Evolutionary conservation across 2,113 vertebrate genomes (phyloP).

Genomic region (Malurus melanocephalus): DNA sequence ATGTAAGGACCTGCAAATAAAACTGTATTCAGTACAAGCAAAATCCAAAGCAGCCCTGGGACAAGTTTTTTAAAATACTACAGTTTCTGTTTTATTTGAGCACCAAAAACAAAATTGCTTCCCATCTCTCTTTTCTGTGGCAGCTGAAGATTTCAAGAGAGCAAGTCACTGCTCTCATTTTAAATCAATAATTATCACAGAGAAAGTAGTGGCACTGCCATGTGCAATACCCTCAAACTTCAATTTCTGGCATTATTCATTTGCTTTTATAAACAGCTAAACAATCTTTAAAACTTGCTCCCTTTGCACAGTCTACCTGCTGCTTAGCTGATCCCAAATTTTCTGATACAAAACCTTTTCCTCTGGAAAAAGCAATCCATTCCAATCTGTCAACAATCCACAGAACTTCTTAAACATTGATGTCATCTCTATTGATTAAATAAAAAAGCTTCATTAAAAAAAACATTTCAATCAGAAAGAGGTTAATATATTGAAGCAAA

Average conservation of each 20-base stretch:
- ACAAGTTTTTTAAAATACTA: background rate
- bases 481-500: background rate
- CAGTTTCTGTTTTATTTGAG: background rate
- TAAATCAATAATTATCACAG: background rate
- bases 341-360: background rate
- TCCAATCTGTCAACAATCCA: background rate
- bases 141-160: background rate
- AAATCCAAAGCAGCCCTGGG: background rate
- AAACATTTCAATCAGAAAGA: background rate
- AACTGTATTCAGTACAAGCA: background rate
- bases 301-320: background rate
- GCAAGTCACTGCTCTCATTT: background rate
- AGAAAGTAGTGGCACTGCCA: background rate
- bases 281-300: background rate
- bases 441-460: background rate
- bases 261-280: background rate
- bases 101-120: background rate
- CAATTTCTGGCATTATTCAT: background rate
- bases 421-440: background rate
- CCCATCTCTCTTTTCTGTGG: background rate
- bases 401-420: background rate
- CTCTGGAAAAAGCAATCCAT: background rate
- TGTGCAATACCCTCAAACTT: background rate
- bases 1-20: constrained; percentile 18
- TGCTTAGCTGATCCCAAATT: background rate